Evolutionary conservation across 2,888 invertebrate species (phyloP), one percentile per base, ranked within the genome.

Genomic region (Rhynchonema sp.): DNA sequence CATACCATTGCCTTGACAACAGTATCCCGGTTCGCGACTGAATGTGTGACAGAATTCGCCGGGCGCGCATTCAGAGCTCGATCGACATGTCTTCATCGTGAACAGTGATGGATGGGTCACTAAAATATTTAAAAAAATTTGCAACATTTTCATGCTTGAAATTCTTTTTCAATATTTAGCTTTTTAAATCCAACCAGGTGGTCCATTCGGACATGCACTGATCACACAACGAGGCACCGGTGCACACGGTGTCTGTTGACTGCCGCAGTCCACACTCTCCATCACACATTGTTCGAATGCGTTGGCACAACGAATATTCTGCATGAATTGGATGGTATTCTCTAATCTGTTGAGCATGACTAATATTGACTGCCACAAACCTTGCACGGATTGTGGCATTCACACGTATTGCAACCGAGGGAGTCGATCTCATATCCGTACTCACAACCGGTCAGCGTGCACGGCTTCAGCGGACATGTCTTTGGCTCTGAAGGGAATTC

Each of bases 401-500:
- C 60, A 60, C 70, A 70, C 0, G 67, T 66, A 20, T 65, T 64
- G 62, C 70, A 70, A 0, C 67, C 68, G 27, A 65, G 63, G 1
- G 60, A 38, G 46, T 65, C 66, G 25, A 60, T 58, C 38, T 66
- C 65, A 59, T 60, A 65, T 1, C 69, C 69, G 58, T 63, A 65
- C 1, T 65, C 61, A 49, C 69, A 69, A 6, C 60, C 57, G 38
- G 25, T 13, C 25, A 26, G 9, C 26, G 9, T 3, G 23, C 56
- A 56, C 6, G 20, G 20, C 28, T 20, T 13, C 9, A 20, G 3
- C 17, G 55, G 28, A 27, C 55, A 55, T 20, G 3, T 13, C 26
- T 27, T 3, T 26, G 55, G 55, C 3, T 6, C 55, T 55, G 55
- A 3, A 26, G 27, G 25, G 27, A 28, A 28, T 22, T 2, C 6